Conservation (phyloP, 2,113 vertebrate genomes). For the Phylloscopus trochiloides region DNA sequence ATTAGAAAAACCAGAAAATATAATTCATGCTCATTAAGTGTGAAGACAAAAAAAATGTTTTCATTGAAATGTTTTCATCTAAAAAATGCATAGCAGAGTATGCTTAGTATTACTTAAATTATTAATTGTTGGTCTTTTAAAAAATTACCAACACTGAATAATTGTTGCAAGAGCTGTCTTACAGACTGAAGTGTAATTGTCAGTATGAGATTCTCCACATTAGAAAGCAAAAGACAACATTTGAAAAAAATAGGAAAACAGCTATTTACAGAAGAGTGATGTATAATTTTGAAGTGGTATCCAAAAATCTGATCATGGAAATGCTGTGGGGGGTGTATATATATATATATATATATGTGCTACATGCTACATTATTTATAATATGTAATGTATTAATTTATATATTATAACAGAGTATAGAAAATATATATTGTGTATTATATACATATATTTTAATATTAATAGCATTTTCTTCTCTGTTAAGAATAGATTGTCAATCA, state of each 20-base stretch:
- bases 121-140: neutral
- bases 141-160: neutral
- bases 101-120: neutral
- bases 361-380: neutral
- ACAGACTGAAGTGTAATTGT: slow-evolving; percentile 18
- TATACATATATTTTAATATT: neutral
- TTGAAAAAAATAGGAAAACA: neutral
- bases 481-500: neutral
- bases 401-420: neutral
- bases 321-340: neutral
- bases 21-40: neutral
- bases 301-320: neutral
- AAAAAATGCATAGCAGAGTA: neutral
- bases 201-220: neutral
- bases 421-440: neutral
- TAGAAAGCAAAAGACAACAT: neutral
- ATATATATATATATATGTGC: rapidly evolving
- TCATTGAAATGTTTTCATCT: neutral
- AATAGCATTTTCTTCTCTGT: neutral
- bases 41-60: neutral
- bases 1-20: slow-evolving; percentile 18
- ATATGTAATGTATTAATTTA: too few species aligned
- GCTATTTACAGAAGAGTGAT: neutral
- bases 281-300: neutral
- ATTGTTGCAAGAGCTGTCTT: neutral